A percentile compares a stretch with the other conserved stretches of the same genome.
Conservation (phyloP, 30 jellyfish, hydroid and myxozoan species). For the Sanderia malayensis region DNA sequence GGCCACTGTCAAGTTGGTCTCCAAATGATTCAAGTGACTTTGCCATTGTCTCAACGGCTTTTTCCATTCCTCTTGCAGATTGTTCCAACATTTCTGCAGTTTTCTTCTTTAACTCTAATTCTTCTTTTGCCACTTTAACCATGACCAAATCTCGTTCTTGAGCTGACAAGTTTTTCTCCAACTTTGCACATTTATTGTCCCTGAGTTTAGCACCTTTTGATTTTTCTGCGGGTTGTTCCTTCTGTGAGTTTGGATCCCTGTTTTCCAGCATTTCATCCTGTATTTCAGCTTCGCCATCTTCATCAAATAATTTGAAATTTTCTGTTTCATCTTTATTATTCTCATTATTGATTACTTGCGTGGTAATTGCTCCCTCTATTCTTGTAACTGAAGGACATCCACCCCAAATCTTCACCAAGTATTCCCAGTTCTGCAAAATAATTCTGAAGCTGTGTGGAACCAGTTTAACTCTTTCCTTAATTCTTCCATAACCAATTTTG, state of each 20-base stretch:
- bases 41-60: not conserved
- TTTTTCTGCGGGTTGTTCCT: not conserved
- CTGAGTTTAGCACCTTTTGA: not conserved
- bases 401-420: slow-evolving; percentile 27
- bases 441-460: slow-evolving; percentile 38
- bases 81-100: not conserved
- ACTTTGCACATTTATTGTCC: slow-evolving; percentile 18
- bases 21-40: not conserved
- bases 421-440: slow-evolving; percentile 16
- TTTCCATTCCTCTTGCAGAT: slow-evolving; percentile 5
- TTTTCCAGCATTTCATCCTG: not conserved
- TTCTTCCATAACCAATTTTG: slow-evolving; percentile 25
- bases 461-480: slow-evolving; percentile 22
- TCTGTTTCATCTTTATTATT: not conserved
- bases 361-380: not conserved
- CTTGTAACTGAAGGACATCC: slow-evolving; percentile 53
- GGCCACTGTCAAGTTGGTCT: not conserved
- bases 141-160: slow-evolving; percentile 19
- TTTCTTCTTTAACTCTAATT: not conserved
- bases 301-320: no score
- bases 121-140: no score
- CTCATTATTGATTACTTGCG: not conserved
- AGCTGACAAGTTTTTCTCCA: slow-evolving; percentile 16
- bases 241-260: not conserved
- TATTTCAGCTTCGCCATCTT: not conserved